Evolutionary conservation across 2,888 invertebrate species (phyloP), one percentile per base, ranked within the genome.

Genomic region (Tetragnatha montana): DNA sequence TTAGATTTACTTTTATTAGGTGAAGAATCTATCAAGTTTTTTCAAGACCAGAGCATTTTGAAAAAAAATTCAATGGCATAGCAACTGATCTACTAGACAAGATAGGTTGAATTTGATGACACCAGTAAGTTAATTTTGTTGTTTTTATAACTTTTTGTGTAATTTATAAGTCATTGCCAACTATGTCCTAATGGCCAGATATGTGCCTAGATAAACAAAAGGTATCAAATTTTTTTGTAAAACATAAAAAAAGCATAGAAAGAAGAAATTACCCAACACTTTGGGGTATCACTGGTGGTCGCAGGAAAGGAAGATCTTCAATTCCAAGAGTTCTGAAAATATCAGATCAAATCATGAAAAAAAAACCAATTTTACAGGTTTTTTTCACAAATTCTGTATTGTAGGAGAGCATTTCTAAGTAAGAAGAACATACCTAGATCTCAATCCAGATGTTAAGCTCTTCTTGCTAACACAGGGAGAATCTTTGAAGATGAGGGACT

Each of bases 401-500:
- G 35, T 35, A 35, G 35, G 4, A 35, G 2, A 35, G 19, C 19
- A 71, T n/a, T 12, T 21, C 22, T n/a, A n/a, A n/a, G 8, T 10
- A 70, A 50, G 3, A 8, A 47, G 19, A n/a, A 49, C 47, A 22
- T 78, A 85, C 85, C 79, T 50, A 22, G 71, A 19, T 22, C 70
- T 85, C n/a, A 35, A 6, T 12, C 21, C 8, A 49, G 85, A 8
- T n/a, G 69, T 17, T 19, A 35, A 21, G 14, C 12, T 49, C n/a
- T 22, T 1, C 8, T 69, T 47, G 2, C n/a, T 47, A 14, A 21
- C 71, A 81, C 71, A 50, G 6, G 78, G 70, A 68, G 89, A 79
- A 10, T 68, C 94, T 92, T 94, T 95, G 3, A 93, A 93, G 91
- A 95, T 92, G 10, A 94, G 93, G 1, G 94, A 94, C 83, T 93